Percentiles rank a stretch among this genome's conserved stretches.
phyloP scores from a whole-genome alignment of 2,113 vertebrate species.

The Apistogramma diplotaenia region DNA sequence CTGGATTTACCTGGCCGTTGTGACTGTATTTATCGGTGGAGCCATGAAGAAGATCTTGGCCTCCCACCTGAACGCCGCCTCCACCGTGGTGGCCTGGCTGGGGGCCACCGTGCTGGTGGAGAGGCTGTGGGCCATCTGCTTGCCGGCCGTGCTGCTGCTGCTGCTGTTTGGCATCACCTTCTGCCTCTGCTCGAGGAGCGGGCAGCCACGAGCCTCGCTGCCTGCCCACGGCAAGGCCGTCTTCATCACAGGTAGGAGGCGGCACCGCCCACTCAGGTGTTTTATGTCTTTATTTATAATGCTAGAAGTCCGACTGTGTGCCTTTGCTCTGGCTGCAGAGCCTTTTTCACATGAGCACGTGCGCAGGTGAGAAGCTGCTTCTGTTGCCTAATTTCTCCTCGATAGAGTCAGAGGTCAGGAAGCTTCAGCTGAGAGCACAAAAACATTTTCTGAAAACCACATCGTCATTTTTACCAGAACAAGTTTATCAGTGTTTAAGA shows the following conservation, averaged over 20 bases:
- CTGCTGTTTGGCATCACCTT: constrained; percentile 43
- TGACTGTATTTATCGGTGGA: constrained; percentile 63
- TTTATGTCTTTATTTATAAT: not conserved
- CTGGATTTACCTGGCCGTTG: constrained; percentile 75
- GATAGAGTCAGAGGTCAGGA: fast-evolving
- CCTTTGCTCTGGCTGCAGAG: not conserved
- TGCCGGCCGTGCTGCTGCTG: constrained; percentile 59
- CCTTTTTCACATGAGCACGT: not conserved
- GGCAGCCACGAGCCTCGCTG: constrained; percentile 5
- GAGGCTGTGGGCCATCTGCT: constrained; percentile 65
- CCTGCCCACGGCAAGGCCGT: constrained; percentile 67
- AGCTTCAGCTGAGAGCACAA: not conserved
- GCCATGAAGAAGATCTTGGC: constrained; percentile 70
- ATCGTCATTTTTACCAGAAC: not conserved
- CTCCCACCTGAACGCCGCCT: constrained; percentile 60
- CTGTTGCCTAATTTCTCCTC: not conserved
- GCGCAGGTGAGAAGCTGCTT: not conserved
- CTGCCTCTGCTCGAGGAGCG: constrained; percentile 51
- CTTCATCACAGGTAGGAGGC: constrained; percentile 76
- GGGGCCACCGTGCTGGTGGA: constrained; percentile 73
- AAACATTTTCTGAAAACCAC: not conserved
- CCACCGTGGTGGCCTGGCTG: constrained; percentile 72
- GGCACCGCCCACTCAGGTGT: constrained; percentile 13
- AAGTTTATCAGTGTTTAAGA: not conserved
- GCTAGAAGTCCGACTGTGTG: not conserved